These are phyloP conservation scores for Gallinago jamesoni DNA, from an alignment of 2,113 vertebrate species.

Conservation along the genomic window DNA sequence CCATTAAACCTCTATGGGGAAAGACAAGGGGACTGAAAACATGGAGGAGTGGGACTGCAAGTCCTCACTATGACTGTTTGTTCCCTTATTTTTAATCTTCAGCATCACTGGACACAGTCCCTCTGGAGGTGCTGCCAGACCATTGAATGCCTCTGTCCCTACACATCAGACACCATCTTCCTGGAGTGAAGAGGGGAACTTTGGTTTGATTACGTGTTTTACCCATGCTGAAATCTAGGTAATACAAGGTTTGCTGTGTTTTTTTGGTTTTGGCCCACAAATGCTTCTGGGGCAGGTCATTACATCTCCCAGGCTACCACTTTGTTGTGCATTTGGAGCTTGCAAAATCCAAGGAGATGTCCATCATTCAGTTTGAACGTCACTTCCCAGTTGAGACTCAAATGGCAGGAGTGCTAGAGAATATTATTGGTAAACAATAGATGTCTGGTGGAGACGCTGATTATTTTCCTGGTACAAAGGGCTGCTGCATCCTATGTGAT, in stretches of 20 bases:
- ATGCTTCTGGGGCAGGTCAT: background rate
- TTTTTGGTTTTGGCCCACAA: background rate
- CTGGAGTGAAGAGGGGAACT: background rate
- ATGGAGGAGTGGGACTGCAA: background rate
- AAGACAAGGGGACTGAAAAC: background rate
- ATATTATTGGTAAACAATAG: constrained; percentile 21
- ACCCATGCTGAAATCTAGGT: background rate
- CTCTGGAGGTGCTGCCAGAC: background rate
- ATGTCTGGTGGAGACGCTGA: background rate
- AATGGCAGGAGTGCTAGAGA: background rate
- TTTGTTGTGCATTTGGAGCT: background rate
- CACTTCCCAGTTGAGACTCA: background rate
- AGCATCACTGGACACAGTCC: background rate
- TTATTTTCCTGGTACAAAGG: constrained; percentile 34
- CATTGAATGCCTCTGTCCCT: background rate
- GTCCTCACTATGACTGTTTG: background rate
- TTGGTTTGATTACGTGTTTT: background rate
- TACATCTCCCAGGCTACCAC: background rate
- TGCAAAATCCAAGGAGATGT: background rate
- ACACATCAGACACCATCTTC: background rate
- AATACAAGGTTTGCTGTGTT: background rate
- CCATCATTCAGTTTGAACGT: background rate
- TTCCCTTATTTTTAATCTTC: background rate
- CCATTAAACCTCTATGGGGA: background rate
- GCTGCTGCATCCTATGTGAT: background rate